phyloP scores from a whole-genome alignment of 2,797 vertebrate genomes.

The Sandelia bainsii region DNA sequence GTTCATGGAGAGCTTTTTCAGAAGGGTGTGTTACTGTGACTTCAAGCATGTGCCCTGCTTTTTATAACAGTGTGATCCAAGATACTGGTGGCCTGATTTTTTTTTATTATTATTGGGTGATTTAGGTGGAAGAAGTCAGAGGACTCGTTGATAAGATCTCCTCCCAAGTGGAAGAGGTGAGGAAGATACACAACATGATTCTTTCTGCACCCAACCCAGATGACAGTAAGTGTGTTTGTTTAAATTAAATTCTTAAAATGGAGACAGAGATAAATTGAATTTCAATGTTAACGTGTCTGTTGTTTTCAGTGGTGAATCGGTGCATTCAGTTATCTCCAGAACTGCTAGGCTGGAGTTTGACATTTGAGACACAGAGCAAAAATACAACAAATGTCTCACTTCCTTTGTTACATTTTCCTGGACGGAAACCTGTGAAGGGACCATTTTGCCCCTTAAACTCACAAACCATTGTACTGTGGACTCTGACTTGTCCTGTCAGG shows the following conservation, averaged over 20 bases:
- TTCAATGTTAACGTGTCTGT: background rate
- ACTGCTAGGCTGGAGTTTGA: conserved; percentile 5
- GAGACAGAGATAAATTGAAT: background rate
- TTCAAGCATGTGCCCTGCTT: background rate
- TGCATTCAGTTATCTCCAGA: background rate
- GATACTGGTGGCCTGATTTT: background rate
- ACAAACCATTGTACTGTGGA: conserved; percentile 2
- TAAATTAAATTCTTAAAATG: background rate
- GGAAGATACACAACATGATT: conserved; percentile 94
- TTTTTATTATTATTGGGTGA: background rate
- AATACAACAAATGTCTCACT: conserved; percentile 40
- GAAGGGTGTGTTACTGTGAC: conserved; percentile 82
- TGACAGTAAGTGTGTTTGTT: conserved; percentile 87
- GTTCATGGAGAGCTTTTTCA: conserved; percentile 96
- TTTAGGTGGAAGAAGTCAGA: conserved; percentile 93
- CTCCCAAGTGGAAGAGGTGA: conserved; percentile 91
- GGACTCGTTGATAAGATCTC: conserved; percentile 88
- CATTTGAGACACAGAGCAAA: conserved; percentile 17
- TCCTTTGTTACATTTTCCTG: conserved; percentile 55
- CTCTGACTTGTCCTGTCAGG: conserved; percentile 3
- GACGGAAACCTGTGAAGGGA: conserved; percentile 52
- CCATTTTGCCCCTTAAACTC: background rate
- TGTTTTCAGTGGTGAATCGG: background rate
- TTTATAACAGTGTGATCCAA: background rate
- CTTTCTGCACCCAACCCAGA: conserved; percentile 94